Conservation (phyloP, 2,797 vertebrate genomes). For the Fringilla coelebs region DNA sequence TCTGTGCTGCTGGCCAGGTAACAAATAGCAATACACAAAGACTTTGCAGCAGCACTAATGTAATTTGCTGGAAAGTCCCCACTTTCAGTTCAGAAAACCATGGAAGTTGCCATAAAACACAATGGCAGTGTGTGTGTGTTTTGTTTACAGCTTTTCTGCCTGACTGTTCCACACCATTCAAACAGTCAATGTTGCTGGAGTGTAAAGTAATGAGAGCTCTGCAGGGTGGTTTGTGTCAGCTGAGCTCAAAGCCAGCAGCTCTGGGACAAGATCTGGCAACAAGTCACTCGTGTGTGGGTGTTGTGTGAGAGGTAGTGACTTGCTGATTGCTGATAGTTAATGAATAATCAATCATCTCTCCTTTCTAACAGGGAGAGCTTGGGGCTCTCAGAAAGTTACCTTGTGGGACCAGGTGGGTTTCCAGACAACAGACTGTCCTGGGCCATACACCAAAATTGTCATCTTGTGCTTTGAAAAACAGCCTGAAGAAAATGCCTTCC, state of each 20-base stretch:
- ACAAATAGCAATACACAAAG: background rate
- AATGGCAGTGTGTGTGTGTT: background rate
- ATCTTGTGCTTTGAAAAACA: background rate
- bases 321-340: background rate
- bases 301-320: accelerated
- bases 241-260: background rate
- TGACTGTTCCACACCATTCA: background rate
- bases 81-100: background rate
- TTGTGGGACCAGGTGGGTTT: background rate
- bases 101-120: background rate
- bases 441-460: background rate
- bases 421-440: background rate
- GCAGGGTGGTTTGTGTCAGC: background rate
- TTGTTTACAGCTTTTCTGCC: background rate
- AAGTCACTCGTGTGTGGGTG: background rate
- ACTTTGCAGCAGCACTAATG: background rate
- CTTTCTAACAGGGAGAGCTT: background rate
- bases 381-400: background rate
- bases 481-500: background rate
- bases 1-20: background rate
- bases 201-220: background rate
- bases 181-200: background rate
- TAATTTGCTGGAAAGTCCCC: background rate
- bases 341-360: background rate
- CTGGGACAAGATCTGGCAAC: background rate